phyloP scores from a whole-genome alignment of 2,888 invertebrate species.

The Drosophila nigritarsus region DNA sequence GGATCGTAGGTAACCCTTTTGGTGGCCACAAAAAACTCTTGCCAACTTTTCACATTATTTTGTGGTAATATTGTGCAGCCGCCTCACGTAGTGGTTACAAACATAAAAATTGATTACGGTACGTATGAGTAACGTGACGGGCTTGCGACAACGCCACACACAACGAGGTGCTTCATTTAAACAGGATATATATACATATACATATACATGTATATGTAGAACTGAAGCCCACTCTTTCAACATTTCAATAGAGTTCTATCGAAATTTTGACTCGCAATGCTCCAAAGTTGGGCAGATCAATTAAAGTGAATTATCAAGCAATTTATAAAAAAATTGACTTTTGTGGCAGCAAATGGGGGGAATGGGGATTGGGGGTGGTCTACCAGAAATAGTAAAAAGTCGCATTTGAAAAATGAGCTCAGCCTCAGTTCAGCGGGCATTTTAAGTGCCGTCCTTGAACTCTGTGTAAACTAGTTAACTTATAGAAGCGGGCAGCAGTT shows the following conservation, averaged over 20 bases:
- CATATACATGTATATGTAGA: not conserved
- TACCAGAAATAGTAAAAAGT: constrained; percentile 1
- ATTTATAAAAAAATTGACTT: constrained; percentile 14
- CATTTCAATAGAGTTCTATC: constrained; percentile 27
- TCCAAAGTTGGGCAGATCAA: constrained; percentile 11
- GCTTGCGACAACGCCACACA: constrained; percentile 26
- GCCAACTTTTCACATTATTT: constrained; percentile 35
- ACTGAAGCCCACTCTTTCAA: not conserved
- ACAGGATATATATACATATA: constrained; percentile 1
- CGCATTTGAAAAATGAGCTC: constrained; percentile 25
- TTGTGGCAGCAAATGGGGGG: not conserved
- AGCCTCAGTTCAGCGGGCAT: constrained; percentile 15
- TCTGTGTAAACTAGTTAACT: constrained; percentile 31
- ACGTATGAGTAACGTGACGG: constrained; percentile 61
- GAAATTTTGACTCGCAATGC: constrained; percentile 8
- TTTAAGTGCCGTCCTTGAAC: constrained; percentile 56
- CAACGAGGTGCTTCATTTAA: constrained; percentile 7
- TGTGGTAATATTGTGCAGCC: constrained; percentile 61
- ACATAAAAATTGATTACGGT: constrained; percentile 82
- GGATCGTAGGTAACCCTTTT: constrained; percentile 28
- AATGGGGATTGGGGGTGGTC: not conserved
- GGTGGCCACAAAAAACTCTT: constrained; percentile 5
- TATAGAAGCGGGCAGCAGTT: constrained; percentile 26
- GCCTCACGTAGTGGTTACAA: constrained; percentile 72
- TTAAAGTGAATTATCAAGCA: constrained; percentile 41